Conservation (phyloP, 2,797 vertebrate genomes). For the Bovichtus diacanthus region DNA sequence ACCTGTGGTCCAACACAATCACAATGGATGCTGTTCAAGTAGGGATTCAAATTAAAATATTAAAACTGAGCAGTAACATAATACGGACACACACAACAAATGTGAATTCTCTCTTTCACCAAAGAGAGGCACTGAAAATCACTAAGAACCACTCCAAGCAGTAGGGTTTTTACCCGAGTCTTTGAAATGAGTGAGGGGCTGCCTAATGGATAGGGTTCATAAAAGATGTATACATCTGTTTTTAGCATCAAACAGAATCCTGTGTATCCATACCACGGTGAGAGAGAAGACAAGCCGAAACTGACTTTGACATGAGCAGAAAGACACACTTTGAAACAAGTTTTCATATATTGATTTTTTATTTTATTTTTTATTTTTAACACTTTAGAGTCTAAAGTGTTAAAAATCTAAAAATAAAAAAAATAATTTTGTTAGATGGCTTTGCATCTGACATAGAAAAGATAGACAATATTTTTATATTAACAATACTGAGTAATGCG, state of each 20-base stretch:
- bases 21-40: neutral
- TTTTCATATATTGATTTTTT: neutral
- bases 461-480: neutral
- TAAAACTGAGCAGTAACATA: neutral
- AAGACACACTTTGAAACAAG: neutral
- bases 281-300: neutral
- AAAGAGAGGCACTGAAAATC: neutral
- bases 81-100: neutral
- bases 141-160: neutral
- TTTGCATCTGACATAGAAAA: neutral
- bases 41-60: neutral
- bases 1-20: neutral
- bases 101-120: neutral
- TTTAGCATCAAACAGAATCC: slow-evolving; percentile 9
- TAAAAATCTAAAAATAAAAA: too few species aligned
- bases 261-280: neutral
- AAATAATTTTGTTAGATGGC: neutral
- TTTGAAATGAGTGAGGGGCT: slow-evolving; percentile 3
- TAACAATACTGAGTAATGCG: neutral
- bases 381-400: too few species aligned
- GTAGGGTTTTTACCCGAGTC: neutral
- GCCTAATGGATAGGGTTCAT: slow-evolving; percentile 30
- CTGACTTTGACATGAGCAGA: neutral
- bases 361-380: too few species aligned
- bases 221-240: slow-evolving; percentile 28